Evolutionary conservation across 2,888 invertebrate species (phyloP), one percentile per base, ranked within the genome.

Genomic region (Bhutanitis thaidina): DNA sequence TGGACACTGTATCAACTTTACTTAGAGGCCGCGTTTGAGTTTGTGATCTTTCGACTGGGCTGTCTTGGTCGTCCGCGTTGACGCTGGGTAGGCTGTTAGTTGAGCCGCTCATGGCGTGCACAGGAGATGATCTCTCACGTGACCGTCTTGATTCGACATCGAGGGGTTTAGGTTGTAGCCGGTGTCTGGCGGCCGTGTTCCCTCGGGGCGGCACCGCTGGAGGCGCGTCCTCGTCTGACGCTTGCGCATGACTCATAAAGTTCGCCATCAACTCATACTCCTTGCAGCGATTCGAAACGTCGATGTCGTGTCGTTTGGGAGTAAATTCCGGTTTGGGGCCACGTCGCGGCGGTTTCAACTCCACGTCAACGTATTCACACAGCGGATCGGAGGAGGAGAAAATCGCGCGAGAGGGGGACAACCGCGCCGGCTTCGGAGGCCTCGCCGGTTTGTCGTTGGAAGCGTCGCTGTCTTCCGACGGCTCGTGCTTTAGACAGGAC

Each of bases 121-220:
- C 55, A 3, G 56, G 55, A 25, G 50, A 47, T 2, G 55, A 75
- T 94, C 94, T 50, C 93, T 82, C 67, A 94, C 94, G 29, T 93
- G 94, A 83, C 94, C 95, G 55, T 94, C 84, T 37, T 92, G 92
- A 73, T 93, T 93, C 90, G 84, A 67, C 77, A 83, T 66, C 69
- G 7, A 30, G 10, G 7, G 68, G 68, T 48, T 64, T 69, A 12
- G 65, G 57, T 43, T 52, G 67, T 30, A 65, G 58, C 30, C 67
- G 66, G 9, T 61, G 66, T 50, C 63, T 55, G 40, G 63, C 55
- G 32, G 64, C 61, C 16, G 67, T 58, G 44, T 69, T 66, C 3
- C 64, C 69, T 32, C 80, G 73, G 43, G 79, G 80, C 13, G 80
- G 81, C 29, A 79, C 80, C 25, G 77, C 78, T n/a, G 81, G 82